Evolutionary conservation across 2,113 vertebrate species (phyloP).

Genomic region (Desmodus rotundus): DNA sequence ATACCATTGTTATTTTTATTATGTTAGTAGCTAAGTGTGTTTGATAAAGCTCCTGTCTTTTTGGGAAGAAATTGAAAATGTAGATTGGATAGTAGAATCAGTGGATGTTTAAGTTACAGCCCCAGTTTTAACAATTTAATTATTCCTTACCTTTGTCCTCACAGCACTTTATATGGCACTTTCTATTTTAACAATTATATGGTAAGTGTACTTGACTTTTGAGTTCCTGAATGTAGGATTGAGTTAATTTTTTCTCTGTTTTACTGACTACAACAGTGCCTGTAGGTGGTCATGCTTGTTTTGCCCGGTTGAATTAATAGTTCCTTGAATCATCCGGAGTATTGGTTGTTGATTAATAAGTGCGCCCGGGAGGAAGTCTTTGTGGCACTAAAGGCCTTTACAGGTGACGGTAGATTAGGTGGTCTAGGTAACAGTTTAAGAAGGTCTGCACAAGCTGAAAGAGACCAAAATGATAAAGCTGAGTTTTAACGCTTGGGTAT

Average conservation of each 20-base stretch:
- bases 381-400: background rate
- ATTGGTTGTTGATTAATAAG: slow-evolving; percentile 29
- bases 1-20: background rate
- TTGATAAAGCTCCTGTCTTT: background rate
- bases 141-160: background rate
- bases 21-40: background rate
- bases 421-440: background rate
- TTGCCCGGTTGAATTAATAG: background rate
- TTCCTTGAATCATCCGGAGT: background rate
- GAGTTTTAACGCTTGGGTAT: background rate
- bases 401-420: background rate
- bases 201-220: background rate
- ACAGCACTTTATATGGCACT: background rate
- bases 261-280: background rate
- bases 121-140: background rate
- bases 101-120: background rate
- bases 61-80: slow-evolving; percentile 1
- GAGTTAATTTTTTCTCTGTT: slow-evolving; percentile 30
- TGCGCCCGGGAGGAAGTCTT: background rate
- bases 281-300: background rate
- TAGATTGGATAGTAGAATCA: background rate
- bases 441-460: background rate
- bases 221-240: background rate
- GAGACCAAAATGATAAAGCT: background rate
- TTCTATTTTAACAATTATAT: background rate